Evolutionary conservation across 2,113 vertebrate species (phyloP).

Genomic region (Pelecanus crispus): DNA sequence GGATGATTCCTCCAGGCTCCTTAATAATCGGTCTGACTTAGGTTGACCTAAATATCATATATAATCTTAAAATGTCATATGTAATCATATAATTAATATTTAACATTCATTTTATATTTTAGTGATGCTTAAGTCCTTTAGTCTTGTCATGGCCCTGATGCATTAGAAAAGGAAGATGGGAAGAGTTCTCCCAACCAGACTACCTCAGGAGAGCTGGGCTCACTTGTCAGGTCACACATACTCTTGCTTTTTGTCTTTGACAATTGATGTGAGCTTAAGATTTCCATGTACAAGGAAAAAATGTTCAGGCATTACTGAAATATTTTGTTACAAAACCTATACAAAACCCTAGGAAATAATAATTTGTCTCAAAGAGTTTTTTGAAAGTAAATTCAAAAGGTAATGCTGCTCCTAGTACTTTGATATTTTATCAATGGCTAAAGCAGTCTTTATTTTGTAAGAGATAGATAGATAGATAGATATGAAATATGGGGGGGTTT

Average conservation of each 20-base stretch:
- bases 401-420: not conserved
- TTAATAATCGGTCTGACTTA: not conserved
- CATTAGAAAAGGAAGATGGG: not conserved
- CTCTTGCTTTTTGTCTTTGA: not conserved
- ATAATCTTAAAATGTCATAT: not conserved
- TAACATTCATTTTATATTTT: not conserved
- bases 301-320: rapidly evolving
- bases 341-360: not conserved
- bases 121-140: not conserved
- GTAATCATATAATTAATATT: not conserved
- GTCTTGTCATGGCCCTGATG: not conserved
- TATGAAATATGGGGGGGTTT: too few species aligned
- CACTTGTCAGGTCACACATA: not conserved
- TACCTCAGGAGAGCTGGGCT: not conserved
- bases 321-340: not conserved
- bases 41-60: not conserved
- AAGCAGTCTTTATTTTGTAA: not conserved
- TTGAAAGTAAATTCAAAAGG: not conserved
- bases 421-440: not conserved
- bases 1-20: not conserved
- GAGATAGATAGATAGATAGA: rapidly evolving
- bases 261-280: not conserved
- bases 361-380: not conserved
- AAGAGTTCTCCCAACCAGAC: not conserved
- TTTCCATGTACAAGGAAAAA: not conserved